These are phyloP conservation scores for Sesia bembeciformis DNA, from an alignment of 2,888 invertebrate genomes.

Conservation along the genomic window DNA sequence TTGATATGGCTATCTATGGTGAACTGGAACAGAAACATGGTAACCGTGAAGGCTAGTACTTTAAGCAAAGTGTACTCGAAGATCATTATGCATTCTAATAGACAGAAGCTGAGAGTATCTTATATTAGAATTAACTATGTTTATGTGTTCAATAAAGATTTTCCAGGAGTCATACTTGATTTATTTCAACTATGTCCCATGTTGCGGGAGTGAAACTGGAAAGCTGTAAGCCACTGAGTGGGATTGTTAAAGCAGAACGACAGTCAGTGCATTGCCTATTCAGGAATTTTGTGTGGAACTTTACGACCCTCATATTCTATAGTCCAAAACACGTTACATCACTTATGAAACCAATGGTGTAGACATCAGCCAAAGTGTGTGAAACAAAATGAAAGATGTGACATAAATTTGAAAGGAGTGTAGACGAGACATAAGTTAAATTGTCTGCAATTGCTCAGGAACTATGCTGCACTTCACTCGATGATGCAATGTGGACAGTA, in stretches of 20 bases:
- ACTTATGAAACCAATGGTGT: too few relatives aligned
- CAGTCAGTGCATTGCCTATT: too few relatives aligned
- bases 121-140: too few relatives aligned
- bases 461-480: not conserved
- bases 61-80: not conserved
- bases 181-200: too few relatives aligned
- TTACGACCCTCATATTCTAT: too few relatives aligned
- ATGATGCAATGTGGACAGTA: not conserved
- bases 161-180: too few relatives aligned
- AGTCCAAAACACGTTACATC: too few relatives aligned
- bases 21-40: not conserved
- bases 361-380: not conserved
- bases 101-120: not conserved
- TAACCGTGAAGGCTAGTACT: not conserved
- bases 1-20: slow-evolving; percentile 12
- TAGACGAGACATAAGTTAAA: not conserved
- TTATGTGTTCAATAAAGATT: too few relatives aligned
- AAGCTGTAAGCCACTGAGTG: too few relatives aligned
- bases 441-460: not conserved
- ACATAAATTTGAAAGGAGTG: not conserved
- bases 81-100: not conserved
- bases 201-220: too few relatives aligned
- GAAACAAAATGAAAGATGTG: not conserved
- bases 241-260: too few relatives aligned
- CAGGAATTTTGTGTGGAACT: too few relatives aligned